Conservation (phyloP, 1,140 invertebrate genomes). For the Macrobrachium nipponense region DNA sequence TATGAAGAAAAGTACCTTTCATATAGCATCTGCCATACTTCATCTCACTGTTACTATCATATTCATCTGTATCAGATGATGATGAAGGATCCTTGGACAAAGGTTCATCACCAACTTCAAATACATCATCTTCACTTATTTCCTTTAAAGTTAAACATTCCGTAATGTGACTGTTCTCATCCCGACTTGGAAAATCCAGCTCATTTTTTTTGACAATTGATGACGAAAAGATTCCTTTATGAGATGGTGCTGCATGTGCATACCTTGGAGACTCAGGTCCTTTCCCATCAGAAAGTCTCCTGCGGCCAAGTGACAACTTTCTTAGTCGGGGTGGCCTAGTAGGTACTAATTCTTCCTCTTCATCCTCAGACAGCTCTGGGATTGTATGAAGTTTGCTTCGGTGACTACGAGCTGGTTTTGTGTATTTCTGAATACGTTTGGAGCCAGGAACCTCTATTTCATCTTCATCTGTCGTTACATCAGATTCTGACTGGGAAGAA, state of each 20-base stretch:
- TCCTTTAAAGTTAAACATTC: too few species aligned
- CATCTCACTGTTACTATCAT: too few species aligned
- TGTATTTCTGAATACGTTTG: conserved; percentile 29
- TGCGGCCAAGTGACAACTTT: not conserved
- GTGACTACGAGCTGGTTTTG: conserved; percentile 36
- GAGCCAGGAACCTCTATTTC: conserved; percentile 26
- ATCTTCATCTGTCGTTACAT: conserved; percentile 47
- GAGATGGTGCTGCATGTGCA: not conserved
- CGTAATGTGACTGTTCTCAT: not conserved
- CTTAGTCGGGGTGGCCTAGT: conserved; percentile 26
- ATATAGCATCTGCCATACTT: too few species aligned
- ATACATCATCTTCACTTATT: conserved; percentile 3
- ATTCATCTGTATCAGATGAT: too few species aligned
- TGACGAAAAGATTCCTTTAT: not conserved
- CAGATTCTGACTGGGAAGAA: conserved; percentile 41
- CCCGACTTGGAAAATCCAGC: not conserved
- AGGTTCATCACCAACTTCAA: not conserved
- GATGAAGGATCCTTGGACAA: not conserved
- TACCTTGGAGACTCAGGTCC: conserved; percentile 29
- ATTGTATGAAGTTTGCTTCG: conserved; percentile 45
- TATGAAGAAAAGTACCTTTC: too few species aligned
- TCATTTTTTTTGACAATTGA: not conserved
- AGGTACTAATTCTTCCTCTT: conserved; percentile 24
- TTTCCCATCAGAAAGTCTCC: conserved; percentile 3
- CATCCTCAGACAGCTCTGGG: conserved; percentile 48